phyloP scores from a whole-genome alignment of 2,888 invertebrate species.

The Orthosia gothica region DNA sequence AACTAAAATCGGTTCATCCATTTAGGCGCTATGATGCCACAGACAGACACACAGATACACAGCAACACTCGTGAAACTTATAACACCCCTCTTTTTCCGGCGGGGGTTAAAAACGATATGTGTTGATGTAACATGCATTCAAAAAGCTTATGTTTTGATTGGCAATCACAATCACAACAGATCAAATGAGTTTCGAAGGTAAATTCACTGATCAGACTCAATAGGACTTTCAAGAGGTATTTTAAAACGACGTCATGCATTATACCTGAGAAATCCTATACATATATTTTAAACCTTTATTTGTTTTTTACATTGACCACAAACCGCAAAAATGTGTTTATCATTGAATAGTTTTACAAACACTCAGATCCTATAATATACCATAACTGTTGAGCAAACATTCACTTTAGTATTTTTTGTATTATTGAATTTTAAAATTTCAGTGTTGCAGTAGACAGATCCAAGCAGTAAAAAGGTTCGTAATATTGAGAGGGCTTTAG shows the following conservation, averaged over 20 bases:
- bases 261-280: not conserved
- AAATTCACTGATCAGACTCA: not conserved
- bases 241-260: not conserved
- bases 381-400: conserved; percentile 79
- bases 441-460: conserved; percentile 25
- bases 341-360: conserved; percentile 68
- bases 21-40: no score
- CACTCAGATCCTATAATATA: conserved; percentile 77
- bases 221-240: not conserved
- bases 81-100: no score
- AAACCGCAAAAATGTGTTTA: conserved; percentile 42
- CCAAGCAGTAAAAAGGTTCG: conserved; percentile 26
- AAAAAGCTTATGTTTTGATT: no score
- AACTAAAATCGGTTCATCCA: no score
- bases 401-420: conserved; percentile 57
- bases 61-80: no score
- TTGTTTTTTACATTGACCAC: conserved; percentile 38
- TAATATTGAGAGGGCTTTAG: no score
- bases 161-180: no score
- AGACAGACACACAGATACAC: no score
- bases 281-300: not conserved
- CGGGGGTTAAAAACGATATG: no score
- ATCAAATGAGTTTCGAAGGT: no score
- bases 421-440: conserved; percentile 9
- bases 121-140: no score